phyloP scores from a whole-genome alignment of 2,888 invertebrate genomes.

The Aphrophora alni region DNA sequence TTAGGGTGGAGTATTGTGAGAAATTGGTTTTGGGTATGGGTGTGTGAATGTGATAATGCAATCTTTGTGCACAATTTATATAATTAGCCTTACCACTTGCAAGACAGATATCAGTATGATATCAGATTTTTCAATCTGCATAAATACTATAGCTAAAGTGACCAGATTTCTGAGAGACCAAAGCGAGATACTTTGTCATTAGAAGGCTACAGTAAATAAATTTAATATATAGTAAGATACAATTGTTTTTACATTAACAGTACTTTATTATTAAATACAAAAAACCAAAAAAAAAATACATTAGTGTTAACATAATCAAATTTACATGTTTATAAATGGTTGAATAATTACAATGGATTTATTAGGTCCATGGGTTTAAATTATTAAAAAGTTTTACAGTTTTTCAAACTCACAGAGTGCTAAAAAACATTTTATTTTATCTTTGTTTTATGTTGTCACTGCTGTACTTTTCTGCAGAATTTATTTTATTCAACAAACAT shows the following conservation, averaged over 20 bases:
- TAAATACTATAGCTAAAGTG: not conserved
- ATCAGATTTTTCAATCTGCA: too few species aligned
- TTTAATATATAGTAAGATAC: not conserved
- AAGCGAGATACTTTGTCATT: not conserved
- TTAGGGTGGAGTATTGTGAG: too few species aligned
- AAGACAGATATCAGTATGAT: too few species aligned
- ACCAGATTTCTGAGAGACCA: not conserved
- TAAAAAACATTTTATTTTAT: not conserved
- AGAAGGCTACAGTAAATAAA: not conserved
- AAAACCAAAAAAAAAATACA: not conserved
- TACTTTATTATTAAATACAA: not conserved
- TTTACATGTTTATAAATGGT: not conserved
- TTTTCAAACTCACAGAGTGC: not conserved
- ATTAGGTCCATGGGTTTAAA: not conserved
- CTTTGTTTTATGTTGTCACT: not conserved
- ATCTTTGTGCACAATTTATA: too few species aligned
- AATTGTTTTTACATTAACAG: not conserved
- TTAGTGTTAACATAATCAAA: not conserved
- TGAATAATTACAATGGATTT: not conserved
- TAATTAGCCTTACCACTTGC: too few species aligned
- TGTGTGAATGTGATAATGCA: too few species aligned
- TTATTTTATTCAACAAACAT: not conserved
- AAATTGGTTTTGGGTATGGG: too few species aligned
- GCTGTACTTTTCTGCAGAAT: not conserved
- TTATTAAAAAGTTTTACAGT: not conserved